A percentile compares a stretch with the other conserved stretches of the same genome.
These are phyloP conservation scores for Motacilla alba DNA, from an alignment of 2,113 vertebrate species.

Conservation along the genomic window DNA sequence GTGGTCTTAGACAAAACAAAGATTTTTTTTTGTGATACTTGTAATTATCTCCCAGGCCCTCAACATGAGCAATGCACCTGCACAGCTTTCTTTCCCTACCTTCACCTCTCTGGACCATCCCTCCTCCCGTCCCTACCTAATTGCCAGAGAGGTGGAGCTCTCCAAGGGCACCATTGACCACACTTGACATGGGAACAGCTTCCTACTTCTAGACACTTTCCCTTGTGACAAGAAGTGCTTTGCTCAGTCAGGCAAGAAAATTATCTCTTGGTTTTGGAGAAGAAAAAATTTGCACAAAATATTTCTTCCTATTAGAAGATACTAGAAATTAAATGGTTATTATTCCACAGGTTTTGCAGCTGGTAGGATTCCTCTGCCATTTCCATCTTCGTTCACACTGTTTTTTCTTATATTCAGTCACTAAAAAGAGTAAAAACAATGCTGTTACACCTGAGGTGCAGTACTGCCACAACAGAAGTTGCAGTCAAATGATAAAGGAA, in stretches of 20 bases:
- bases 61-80: not conserved
- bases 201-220: not conserved
- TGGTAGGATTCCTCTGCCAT: not conserved
- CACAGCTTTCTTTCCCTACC: not conserved
- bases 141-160: accelerated
- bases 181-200: not conserved
- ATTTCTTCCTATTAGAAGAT: not conserved
- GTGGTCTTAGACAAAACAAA: not conserved
- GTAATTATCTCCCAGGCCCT: not conserved
- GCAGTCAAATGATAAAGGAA: not conserved
- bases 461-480: not conserved
- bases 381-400: not conserved
- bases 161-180: not conserved
- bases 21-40: not conserved
- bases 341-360: not conserved
- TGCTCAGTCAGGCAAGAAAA: not conserved
- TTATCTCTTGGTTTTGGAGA: not conserved
- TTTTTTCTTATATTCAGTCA: not conserved
- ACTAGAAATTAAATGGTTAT: not conserved
- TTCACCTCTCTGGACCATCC: not conserved
- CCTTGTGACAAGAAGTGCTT: not conserved
- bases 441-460: not conserved
- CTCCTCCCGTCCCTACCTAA: not conserved
- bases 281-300: not conserved
- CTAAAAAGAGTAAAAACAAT: not conserved